phyloP scores from a whole-genome alignment of 2,797 vertebrate genomes.

The Coendou prehensilis region DNA sequence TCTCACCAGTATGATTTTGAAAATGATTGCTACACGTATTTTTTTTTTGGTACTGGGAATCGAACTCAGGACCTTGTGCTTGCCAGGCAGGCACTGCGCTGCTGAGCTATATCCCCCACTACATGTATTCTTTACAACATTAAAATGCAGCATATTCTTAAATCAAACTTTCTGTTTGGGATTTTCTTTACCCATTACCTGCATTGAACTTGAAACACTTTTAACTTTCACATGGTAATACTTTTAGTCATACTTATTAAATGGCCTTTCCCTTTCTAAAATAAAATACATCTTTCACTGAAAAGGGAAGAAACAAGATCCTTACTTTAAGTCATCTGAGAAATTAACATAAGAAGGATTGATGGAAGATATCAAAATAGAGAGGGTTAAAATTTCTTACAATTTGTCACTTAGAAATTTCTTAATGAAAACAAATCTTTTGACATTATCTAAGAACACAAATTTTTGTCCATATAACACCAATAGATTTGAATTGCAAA shows the following conservation, averaged over 20 bases:
- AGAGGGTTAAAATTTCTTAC: neutral
- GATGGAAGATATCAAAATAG: neutral
- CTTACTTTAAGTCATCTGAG: conserved; percentile 24
- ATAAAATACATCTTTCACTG: neutral
- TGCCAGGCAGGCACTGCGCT: no score
- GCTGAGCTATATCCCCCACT: no score
- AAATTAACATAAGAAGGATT: conserved; percentile 60
- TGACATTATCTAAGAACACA: neutral
- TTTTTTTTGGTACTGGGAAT: no score
- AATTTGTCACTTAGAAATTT: neutral
- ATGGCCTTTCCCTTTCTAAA: neutral
- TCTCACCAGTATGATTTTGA: conserved; percentile 58
- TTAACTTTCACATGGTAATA: conserved; percentile 31
- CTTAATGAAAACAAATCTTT: neutral
- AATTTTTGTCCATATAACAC: neutral
- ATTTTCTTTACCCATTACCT: conserved; percentile 63
- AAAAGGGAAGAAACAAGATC: neutral
- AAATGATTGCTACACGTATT: neutral
- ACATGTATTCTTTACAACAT: neutral
- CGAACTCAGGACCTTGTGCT: no score
- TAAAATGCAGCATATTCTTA: neutral
- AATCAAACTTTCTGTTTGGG: conserved; percentile 2
- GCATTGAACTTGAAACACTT: conserved; percentile 53
- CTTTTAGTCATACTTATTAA: conserved; percentile 55
- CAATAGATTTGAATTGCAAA: neutral